Conservation (phyloP, 2,113 vertebrate genomes). For the Megaceryle torquata region DNA sequence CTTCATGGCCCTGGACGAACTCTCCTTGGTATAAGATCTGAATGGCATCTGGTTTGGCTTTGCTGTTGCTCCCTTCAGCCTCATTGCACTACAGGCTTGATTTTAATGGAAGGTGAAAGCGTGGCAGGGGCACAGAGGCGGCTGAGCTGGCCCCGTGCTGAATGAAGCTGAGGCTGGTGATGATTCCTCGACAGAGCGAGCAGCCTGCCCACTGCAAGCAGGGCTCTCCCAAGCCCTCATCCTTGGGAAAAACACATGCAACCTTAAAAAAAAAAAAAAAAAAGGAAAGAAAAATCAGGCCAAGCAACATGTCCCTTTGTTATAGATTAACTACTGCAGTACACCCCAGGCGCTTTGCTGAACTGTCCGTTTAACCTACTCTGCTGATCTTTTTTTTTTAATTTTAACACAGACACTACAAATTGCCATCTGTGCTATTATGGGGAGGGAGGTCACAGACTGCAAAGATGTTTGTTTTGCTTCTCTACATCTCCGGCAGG, state of each 20-base stretch:
- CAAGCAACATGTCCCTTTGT: neutral
- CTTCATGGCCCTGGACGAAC: accelerated
- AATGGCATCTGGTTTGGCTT: neutral
- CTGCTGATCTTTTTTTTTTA: accelerated
- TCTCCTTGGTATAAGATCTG: neutral
- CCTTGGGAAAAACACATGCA: neutral
- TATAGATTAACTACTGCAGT: neutral
- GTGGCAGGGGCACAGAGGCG: accelerated
- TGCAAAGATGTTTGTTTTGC: neutral
- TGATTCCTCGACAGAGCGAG: accelerated
- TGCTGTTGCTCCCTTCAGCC: neutral
- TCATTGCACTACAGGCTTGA: neutral
- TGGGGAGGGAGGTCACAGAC: neutral
- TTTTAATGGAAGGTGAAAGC: neutral
- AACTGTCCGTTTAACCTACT: neutral
- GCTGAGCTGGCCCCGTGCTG: neutral
- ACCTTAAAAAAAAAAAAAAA: neutral
- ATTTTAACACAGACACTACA: neutral
- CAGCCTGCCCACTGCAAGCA: accelerated
- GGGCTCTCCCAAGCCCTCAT: accelerated
- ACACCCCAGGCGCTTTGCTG: neutral
- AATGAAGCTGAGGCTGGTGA: neutral
- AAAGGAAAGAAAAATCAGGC: neutral
- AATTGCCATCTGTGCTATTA: neutral
- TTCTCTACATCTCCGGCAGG: neutral